A percentile compares a stretch with the other conserved stretches of the same genome.
phyloP scores from a whole-genome alignment of 2,888 invertebrate genomes.

The Arge pagana region DNA sequence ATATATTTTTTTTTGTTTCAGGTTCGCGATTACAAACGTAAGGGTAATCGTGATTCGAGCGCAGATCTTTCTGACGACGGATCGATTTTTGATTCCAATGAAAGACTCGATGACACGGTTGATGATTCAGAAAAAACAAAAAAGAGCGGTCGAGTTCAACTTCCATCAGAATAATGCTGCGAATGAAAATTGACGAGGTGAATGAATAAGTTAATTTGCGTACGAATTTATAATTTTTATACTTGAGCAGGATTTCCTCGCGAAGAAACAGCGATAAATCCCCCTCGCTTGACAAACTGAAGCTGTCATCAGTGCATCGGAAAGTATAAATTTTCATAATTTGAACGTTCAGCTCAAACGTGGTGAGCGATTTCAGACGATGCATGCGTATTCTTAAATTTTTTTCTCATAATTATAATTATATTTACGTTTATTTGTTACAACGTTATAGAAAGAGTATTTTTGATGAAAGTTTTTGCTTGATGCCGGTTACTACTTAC shows the following conservation, averaged over 20 bases:
- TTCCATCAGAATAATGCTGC: slow-evolving; percentile 1
- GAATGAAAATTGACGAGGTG: slow-evolving; percentile 2
- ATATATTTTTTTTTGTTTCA: slow-evolving; percentile 4
- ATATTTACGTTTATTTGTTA: slow-evolving; percentile 6
- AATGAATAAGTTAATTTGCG: too few relatives aligned
- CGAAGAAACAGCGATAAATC: too few relatives aligned
- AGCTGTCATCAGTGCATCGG: too few relatives aligned
- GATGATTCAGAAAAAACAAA: not conserved
- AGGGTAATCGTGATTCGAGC: not conserved
- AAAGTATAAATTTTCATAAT: too few relatives aligned
- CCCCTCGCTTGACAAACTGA: too few relatives aligned
- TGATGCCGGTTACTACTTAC: not conserved
- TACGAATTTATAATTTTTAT: too few relatives aligned
- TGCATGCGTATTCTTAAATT: slow-evolving; percentile 6
- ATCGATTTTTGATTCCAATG: slow-evolving; percentile 29
- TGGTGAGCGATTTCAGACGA: too few relatives aligned
- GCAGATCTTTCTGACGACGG: slow-evolving; percentile 29
- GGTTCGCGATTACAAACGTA: slow-evolving; percentile 5
- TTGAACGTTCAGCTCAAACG: too few relatives aligned
- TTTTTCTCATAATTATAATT: slow-evolving; percentile 16
- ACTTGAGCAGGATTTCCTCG: too few relatives aligned
- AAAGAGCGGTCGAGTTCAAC: slow-evolving; percentile 18
- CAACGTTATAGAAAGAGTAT: slow-evolving; percentile 11
- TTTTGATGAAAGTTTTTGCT: slow-evolving; percentile 4
- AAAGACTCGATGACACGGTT: slow-evolving; percentile 17